A percentile compares a stretch with the other conserved stretches of the same genome.
Conservation (phyloP, 2,888 invertebrate species). For the Pammene aurita region DNA sequence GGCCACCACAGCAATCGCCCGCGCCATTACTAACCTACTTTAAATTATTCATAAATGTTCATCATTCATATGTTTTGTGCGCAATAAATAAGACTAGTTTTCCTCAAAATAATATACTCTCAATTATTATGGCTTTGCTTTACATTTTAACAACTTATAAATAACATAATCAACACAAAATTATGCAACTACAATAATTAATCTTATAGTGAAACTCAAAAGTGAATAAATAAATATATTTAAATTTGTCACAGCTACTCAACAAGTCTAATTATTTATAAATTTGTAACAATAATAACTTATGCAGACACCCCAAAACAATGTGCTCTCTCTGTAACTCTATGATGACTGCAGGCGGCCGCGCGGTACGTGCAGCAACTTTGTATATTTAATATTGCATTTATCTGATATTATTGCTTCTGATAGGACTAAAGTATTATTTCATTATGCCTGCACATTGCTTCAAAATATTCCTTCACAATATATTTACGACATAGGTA, state of each 20-base stretch:
- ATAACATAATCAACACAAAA: conserved; percentile 80
- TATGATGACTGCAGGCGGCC: conserved; percentile 1
- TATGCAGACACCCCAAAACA: conserved; percentile 74
- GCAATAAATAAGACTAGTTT: conserved; percentile 49
- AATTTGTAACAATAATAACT: conserved; percentile 77
- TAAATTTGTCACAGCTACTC: conserved; percentile 78
- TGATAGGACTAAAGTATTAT: conserved; percentile 12
- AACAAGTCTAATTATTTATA: conserved; percentile 78
- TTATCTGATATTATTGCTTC: conserved; percentile 24
- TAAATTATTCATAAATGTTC: neutral
- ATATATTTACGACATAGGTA: conserved; percentile 45
- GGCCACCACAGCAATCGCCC: conserved; percentile 49
- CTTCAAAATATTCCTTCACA: conserved; percentile 43
- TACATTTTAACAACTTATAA: conserved; percentile 83
- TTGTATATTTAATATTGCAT: conserved; percentile 10
- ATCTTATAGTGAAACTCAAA: conserved; percentile 72
- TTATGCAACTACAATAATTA: conserved; percentile 79
- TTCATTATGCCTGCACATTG: conserved; percentile 35
- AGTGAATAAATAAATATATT: conserved; percentile 77
- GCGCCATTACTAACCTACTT: conserved; percentile 48
- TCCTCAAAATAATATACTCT: conserved; percentile 83
- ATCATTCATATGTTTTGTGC: neutral
- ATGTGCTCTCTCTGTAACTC: conserved; percentile 27
- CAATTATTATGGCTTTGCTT: conserved; percentile 83
- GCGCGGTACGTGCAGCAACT: neutral